Evolutionary conservation across 2,888 invertebrate species (phyloP), one percentile per base, ranked within the genome.

Genomic region (Andrena minutula): DNA sequence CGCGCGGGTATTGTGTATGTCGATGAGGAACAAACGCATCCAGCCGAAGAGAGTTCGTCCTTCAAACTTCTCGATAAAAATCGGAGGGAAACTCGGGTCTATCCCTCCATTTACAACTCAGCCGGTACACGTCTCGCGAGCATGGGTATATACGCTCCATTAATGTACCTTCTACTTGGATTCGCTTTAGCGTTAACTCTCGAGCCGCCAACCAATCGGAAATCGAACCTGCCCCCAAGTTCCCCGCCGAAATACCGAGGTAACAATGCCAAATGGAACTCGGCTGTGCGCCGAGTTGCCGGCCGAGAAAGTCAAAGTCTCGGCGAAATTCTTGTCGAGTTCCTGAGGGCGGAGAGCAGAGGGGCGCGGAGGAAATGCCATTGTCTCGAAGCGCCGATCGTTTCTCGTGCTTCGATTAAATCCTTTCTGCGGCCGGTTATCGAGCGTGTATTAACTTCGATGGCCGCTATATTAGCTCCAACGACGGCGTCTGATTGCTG

Each of bases 101-200:
- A 53, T 47, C 79, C 75, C 69, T 79, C 60, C 64, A 72, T 75
- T 79, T 72, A 65, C 53, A 71, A 8, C 47, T 70, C 35, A 8
- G 30, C 28, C 8, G 20, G 7, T 30, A 41, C 30, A n/a, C 1
- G 28, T 30, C n/a, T 20, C 12, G 51, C n/a, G 56, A 75, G 47
- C 74, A 77, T 70, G 73, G 70, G 53, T 63, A 79, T 64, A 72
- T 32, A 41, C 56, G 23, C 30, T 79, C 74, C 71, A 61, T 85
- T 83, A 83, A 72, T 70, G 63, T 60, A 30, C 75, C 51, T 66
- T 65, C 61, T 73, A 69, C 53, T 77, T 64, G 51, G 63, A 51
- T 66, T 47, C 71, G 49, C 68, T 84, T 56, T 47, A 75, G 60
- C 65, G 76, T 56, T 65, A 72, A 72, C 64, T 75, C 69, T 77